Percentiles rank a stretch among this genome's conserved stretches.
These are phyloP conservation scores for Orthosia gothica DNA, from an alignment of 2,888 invertebrate species.

Conservation along the genomic window DNA sequence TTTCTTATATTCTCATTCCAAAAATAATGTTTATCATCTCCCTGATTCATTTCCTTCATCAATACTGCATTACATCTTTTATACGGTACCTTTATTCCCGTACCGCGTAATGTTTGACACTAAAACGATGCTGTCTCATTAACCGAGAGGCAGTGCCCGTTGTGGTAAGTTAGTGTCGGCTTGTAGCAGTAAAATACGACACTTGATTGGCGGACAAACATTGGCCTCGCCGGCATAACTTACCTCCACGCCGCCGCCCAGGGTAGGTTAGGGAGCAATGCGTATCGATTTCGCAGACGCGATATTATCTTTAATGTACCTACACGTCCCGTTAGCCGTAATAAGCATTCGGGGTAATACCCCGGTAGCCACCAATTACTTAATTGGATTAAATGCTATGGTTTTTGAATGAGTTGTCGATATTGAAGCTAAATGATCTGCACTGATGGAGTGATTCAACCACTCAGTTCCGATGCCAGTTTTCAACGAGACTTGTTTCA, in stretches of 20 bases:
- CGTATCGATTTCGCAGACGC: slow-evolving; percentile 72
- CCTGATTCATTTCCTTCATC: slow-evolving; percentile 31
- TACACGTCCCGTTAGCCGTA: slow-evolving; percentile 59
- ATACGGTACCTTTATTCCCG: slow-evolving; percentile 68
- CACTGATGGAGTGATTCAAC: slow-evolving; percentile 27
- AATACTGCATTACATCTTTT: slow-evolving; percentile 43
- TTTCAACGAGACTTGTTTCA: slow-evolving; percentile 12
- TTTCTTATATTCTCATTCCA: not conserved
- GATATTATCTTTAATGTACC: slow-evolving; percentile 73
- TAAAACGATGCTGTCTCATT: slow-evolving; percentile 88
- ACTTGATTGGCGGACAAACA: slow-evolving; percentile 87
- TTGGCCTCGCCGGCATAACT: slow-evolving; percentile 71
- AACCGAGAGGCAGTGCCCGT: slow-evolving; percentile 84
- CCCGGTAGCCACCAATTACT: slow-evolving; percentile 72
- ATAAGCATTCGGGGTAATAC: slow-evolving; percentile 54
- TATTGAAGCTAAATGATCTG: slow-evolving; percentile 39
- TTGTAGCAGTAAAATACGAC: slow-evolving; percentile 84
- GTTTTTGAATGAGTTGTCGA: slow-evolving; percentile 57
- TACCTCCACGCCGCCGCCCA: slow-evolving; percentile 61
- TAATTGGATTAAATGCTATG: slow-evolving; percentile 71
- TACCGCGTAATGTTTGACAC: slow-evolving; percentile 81
- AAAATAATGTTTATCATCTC: not conserved
- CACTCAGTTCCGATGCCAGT: slow-evolving; percentile 4
- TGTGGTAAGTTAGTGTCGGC: slow-evolving; percentile 86
- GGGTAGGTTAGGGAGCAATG: slow-evolving; percentile 67